Percentiles rank a stretch among this genome's conserved stretches.
Evolutionary conservation across 2,888 invertebrate genomes (phyloP).

Genomic region (Peribatodes rhomboidaria): DNA sequence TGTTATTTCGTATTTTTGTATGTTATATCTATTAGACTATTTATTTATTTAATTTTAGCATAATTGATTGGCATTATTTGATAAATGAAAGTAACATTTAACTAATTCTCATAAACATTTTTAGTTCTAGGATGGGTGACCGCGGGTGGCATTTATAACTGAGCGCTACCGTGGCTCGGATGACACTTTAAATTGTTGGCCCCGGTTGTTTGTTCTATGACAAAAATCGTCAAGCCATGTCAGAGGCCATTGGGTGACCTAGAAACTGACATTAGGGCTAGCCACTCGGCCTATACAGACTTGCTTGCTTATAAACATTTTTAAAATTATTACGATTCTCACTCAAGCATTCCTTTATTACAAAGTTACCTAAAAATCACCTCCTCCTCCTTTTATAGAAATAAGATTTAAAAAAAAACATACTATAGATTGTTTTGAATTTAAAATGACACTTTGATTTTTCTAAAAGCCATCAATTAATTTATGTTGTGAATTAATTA

Average conservation of each 20-base stretch:
- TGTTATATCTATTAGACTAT: neutral
- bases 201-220: no score
- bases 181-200: no score
- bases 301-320: no score
- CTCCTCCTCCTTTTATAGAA: neutral
- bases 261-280: no score
- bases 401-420: neutral
- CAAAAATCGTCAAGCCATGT: no score
- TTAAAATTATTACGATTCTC: no score
- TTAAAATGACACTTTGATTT: neutral
- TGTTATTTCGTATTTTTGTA: slow-evolving; percentile 1
- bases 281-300: no score
- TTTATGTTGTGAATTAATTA: slow-evolving; percentile 76
- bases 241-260: no score
- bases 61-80: neutral
- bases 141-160: no score
- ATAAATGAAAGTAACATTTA: neutral
- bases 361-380: neutral
- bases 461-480: slow-evolving; percentile 2
- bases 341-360: neutral
- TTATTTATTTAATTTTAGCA: neutral
- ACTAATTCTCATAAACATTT: no score
- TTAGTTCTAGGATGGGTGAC: no score
- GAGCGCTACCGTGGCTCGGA: no score
- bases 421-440: neutral